Evolutionary conservation across 2,888 invertebrate genomes (phyloP).

Genomic region (Plagodis dolabraria): DNA sequence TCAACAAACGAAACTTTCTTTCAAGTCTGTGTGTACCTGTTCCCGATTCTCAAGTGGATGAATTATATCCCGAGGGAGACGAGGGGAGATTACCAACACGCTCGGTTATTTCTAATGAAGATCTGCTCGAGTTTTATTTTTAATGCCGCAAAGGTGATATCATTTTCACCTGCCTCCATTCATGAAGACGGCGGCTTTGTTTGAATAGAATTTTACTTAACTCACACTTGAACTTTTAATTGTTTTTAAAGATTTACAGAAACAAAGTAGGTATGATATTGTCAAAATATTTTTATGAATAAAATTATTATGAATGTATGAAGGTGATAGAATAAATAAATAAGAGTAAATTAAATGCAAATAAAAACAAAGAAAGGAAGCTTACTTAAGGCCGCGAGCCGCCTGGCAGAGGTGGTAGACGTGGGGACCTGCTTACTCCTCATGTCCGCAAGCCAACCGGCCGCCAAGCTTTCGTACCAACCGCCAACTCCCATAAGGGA

Average conservation of each 20-base stretch:
- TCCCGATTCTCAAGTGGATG: conserved; percentile 82
- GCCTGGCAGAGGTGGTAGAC: conserved; percentile 82
- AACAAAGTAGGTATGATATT: conserved; percentile 5
- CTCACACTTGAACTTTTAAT: conserved; percentile 13
- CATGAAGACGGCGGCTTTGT: conserved; percentile 10
- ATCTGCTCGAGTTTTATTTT: conserved; percentile 75
- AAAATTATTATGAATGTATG: conserved; percentile 36
- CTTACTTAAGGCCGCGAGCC: conserved; percentile 83
- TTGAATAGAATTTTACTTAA: conserved; percentile 10
- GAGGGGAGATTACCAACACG: conserved; percentile 66
- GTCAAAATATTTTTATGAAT: background rate
- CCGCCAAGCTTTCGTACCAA: conserved; percentile 80
- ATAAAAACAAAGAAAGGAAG: conserved; percentile 80
- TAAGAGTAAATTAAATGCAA: conserved; percentile 60
- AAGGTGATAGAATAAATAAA: conserved; percentile 43
- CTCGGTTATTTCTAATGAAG: conserved; percentile 76
- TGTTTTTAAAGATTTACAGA: background rate
- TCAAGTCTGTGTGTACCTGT: conserved; percentile 81
- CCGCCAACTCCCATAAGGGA: conserved; percentile 82
- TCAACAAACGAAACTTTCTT: conserved; percentile 81
- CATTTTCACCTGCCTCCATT: conserved; percentile 66
- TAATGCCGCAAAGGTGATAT: conserved; percentile 67
- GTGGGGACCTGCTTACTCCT: conserved; percentile 83
- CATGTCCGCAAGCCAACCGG: conserved; percentile 82
- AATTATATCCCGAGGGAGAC: conserved; percentile 79